Base-by-base conservation (phyloP, 2,797 vertebrate species). In the Pogoniulus pusillus region DNA sequence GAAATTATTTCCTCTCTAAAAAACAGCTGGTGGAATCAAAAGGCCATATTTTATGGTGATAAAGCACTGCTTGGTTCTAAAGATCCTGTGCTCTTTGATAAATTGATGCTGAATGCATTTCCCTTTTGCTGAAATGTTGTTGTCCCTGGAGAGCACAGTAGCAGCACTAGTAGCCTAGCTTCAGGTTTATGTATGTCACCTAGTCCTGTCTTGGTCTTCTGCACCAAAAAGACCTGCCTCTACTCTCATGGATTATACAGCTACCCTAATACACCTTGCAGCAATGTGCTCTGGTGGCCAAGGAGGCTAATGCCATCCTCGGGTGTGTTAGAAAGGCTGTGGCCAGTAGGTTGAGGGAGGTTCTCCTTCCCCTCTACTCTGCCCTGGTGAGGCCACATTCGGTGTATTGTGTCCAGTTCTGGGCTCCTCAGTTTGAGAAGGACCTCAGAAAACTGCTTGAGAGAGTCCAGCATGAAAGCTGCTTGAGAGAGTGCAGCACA, bases 101-200 rank as follows among this genome's bases (percentile, higher is more conserved):
- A 90, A 85, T 89, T 73, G 57, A 53, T 82, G 59, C 58, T 63
- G 90, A 69, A 55, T 39, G 29, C 34, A 27, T 91, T 93, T 94
- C 59, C 30, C 26, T 86, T 82, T 69, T 73, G 27, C 41, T 90
- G 81, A 86, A 71, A 80, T 7, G 54, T 7, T 81, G 54, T 51
- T 39, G 7, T 59, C 43, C 12, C 43, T 64, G 37, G 72, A 77
- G 35, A 75, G 47, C n/a, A 45, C 54, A 90, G 74, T 43, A 76
- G 63, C 60, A 49, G 29, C 37, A 26, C 17, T 43, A 43, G 10
- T 18, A 68, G 27, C 8, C 29, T 32, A 19, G 55, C 32, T 81
- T 69, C 0, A 9, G 34, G 7, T 34, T 85, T 69, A 75, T 70
- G 45, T 53, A 18, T 26, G 74, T 83, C 94, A 62, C 13, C 8